phyloP scores from a whole-genome alignment of 1,140 invertebrate species.

The Ridgeia piscesae region DNA sequence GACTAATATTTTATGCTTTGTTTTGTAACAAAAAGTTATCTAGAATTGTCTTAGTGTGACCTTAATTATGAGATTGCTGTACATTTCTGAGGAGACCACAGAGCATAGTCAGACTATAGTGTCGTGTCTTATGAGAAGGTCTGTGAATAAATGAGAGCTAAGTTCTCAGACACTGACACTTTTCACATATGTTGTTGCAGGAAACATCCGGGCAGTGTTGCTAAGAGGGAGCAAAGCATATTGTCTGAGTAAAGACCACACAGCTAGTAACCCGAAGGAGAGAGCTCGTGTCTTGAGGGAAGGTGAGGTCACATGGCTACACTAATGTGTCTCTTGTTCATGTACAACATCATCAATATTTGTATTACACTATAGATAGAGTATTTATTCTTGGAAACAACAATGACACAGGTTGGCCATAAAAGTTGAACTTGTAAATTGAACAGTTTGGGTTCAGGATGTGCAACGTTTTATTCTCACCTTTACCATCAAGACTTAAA shows the following conservation, averaged over 20 bases:
- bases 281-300: conserved; percentile 40
- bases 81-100: too few relatives aligned
- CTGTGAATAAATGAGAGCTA: not conserved
- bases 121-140: not conserved
- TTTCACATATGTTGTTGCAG: conserved; percentile 31
- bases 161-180: not conserved
- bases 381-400: not conserved
- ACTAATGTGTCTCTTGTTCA: not conserved
- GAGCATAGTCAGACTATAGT: not conserved
- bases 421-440: not conserved
- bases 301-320: conserved; percentile 35
- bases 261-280: conserved; percentile 48
- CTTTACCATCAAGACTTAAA: too few relatives aligned
- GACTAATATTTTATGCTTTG: too few relatives aligned
- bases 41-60: too few relatives aligned
- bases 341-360: not conserved
- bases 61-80: too few relatives aligned
- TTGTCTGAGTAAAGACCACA: conserved; percentile 49
- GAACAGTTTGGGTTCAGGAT: too few relatives aligned
- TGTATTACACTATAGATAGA: not conserved
- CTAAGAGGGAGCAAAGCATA: conserved; percentile 48
- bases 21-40: too few relatives aligned
- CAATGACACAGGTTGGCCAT: not conserved
- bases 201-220: conserved; percentile 47
- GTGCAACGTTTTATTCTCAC: too few relatives aligned